Conservation (phyloP, 1,140 invertebrate species). For the Tetragonula clypearis region DNA sequence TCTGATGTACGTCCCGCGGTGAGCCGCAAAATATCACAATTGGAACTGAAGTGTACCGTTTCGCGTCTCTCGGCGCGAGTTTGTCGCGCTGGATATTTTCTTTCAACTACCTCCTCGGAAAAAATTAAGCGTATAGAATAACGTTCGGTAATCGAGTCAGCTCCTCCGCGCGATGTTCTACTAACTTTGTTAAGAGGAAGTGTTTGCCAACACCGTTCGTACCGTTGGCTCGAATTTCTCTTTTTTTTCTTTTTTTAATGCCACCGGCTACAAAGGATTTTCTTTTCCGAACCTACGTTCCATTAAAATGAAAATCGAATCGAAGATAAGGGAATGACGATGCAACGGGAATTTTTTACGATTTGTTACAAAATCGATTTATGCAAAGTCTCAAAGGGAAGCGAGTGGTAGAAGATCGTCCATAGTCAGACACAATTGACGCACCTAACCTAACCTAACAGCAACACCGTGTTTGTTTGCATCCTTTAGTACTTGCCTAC, state of each 20-base stretch:
- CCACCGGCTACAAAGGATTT: background rate
- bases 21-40: too few species aligned
- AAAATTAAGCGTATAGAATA: background rate
- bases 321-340: background rate
- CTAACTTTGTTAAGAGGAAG: background rate
- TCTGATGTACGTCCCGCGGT: background rate
- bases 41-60: background rate
- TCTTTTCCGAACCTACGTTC: too few species aligned
- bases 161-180: too few species aligned
- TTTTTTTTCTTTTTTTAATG: background rate
- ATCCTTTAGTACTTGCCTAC: too few species aligned
- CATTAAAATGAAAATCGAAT: background rate
- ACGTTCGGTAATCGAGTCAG: background rate
- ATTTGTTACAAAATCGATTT: background rate
- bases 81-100: background rate
- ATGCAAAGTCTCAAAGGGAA: background rate
- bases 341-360: background rate
- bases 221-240: background rate
- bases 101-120: background rate
- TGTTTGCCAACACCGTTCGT: background rate
- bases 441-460: too few species aligned
- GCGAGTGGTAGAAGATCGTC: background rate
- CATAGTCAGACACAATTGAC: background rate
- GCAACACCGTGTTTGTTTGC: background rate
- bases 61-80: background rate